Evolutionary conservation across 2,113 vertebrate genomes (phyloP), one percentile per base, ranked within the genome.

Genomic region (Tricholaema leucomelas): DNA sequence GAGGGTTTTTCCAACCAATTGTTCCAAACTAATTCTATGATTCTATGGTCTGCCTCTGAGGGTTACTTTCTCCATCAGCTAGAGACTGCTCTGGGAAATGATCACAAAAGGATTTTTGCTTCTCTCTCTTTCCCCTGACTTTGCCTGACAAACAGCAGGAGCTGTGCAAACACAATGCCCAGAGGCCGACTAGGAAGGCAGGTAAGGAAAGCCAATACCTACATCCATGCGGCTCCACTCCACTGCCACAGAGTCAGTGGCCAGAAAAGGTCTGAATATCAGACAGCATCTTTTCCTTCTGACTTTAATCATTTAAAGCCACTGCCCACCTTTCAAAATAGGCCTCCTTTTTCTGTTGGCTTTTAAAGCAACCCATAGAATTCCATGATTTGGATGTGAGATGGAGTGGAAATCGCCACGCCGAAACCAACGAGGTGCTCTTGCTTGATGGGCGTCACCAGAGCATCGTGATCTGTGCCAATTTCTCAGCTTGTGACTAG

Each of bases 401-500:
- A 70, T 65, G 54, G 64, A 85, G 52, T 87, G 76, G 88, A 92
- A 91, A 83, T 36, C 52, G n/a, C 61, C 84, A 77, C 30, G 88
- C 81, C 7, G 8, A 95, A 92, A 92, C 74, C 3, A n/a, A 82
- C 55, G 8, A 87, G 85, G 70, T 81, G 33, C 16, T 93, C 91
- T 78, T 78, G 65, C 81, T 94, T 97, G 91, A 94, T 95, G 84
- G 61, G 81, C 95, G 93, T 95, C 94, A 94, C 88, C 81, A 92
- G 59, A 96, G 85, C 92, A 93, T 95, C 80, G 87, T 65, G 65
- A 4, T 6, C 85, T 67, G 60, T 81, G 69, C 74, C 95, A 91
- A 95, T 97, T 97, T 95, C 90, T 92, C 89, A 90, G 94, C 92
- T 92, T 87, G 66, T 8, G 33, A 96, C 82, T 86, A 93, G 92